Evolutionary conservation across 2,888 invertebrate species (phyloP), one percentile per base, ranked within the genome.

Genomic region (Eledona agricola): DNA sequence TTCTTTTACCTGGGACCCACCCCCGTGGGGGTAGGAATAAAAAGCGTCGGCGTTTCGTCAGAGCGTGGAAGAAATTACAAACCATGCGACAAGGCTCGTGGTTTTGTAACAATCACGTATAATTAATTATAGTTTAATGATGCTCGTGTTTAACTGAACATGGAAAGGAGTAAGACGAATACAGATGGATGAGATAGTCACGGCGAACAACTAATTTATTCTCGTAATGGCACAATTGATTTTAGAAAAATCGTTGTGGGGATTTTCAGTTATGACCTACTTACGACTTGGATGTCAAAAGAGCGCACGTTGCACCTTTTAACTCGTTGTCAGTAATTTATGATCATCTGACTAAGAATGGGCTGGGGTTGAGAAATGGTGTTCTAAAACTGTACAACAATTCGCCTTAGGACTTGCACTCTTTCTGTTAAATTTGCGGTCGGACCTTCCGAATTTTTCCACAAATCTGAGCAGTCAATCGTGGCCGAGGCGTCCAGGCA

Each of bases 91-190:
- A 67, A 62, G 64, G 59, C 60, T 62, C 54, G 49, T 53, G 65
- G 67, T 65, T 67, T 63, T 66, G 67, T 68, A 65, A 66, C 66
- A 69, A 67, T 69, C 67, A 63, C 64, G 60, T 62, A 62, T 66
- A 69, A 70, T 70, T 70, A 70, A 70, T 70, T 69, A 69, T 64
- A 57, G 58, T 65, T 67, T 69, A 69, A 70, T 69, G 68, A 67
- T 65, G 65, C 63, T 63, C 45, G 51, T 37, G 51, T 51, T 51
- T 12, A 45, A 35, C 29, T 28, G 13, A 51, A 51, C 51, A 51
- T 34, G 38, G 42, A 42, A 42, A 51, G 26, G 51, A 51, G 51
- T 29, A 40, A 51, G 43, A 45, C 28, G 43, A 42, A 51, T 34
- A 32, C 51, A 38, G 49, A 42, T 37, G 37, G 13, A 28, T 35